Percentiles rank a stretch among this genome's conserved stretches.
phyloP scores from a whole-genome alignment of 92 coral and sea anemone species.

The Anthopleura xanthogrammica region DNA sequence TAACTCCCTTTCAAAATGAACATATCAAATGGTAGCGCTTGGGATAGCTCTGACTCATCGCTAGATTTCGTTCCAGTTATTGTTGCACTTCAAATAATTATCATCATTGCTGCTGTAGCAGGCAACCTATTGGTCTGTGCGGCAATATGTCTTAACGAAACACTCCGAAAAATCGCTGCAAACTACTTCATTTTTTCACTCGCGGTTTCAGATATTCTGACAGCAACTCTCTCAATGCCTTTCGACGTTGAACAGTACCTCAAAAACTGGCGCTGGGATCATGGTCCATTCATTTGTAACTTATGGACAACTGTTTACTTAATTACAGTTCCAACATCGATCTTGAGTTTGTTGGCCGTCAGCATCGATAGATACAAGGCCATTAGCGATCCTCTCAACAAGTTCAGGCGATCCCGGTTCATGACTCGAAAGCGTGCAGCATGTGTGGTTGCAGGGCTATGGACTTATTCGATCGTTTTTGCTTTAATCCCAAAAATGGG shows the following conservation, averaged over 20 bases:
- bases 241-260: constrained; percentile 78
- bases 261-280: constrained; percentile 61
- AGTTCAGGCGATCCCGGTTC: constrained; percentile 67
- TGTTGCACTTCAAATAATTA: constrained; percentile 45
- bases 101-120: constrained; percentile 60
- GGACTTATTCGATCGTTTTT: constrained; percentile 79
- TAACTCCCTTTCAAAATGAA: neutral
- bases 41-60: neutral
- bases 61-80: constrained; percentile 14
- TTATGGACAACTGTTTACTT: constrained; percentile 86
- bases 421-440: constrained; percentile 76
- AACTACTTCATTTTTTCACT: constrained; percentile 83
- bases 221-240: constrained; percentile 88
- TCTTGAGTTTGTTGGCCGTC: constrained; percentile 78
- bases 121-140: constrained; percentile 89
- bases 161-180: constrained; percentile 74
- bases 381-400: constrained; percentile 77
- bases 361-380: constrained; percentile 91
- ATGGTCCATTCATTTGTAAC: constrained; percentile 64
- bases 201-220: constrained; percentile 84
- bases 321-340: constrained; percentile 89
- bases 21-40: neutral
- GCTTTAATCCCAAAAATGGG: constrained; percentile 90
- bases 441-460: constrained; percentile 58
- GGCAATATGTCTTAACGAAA: constrained; percentile 69